Evolutionary conservation across 2,888 invertebrate genomes (phyloP).

Genomic region (Agriotes lineatus): DNA sequence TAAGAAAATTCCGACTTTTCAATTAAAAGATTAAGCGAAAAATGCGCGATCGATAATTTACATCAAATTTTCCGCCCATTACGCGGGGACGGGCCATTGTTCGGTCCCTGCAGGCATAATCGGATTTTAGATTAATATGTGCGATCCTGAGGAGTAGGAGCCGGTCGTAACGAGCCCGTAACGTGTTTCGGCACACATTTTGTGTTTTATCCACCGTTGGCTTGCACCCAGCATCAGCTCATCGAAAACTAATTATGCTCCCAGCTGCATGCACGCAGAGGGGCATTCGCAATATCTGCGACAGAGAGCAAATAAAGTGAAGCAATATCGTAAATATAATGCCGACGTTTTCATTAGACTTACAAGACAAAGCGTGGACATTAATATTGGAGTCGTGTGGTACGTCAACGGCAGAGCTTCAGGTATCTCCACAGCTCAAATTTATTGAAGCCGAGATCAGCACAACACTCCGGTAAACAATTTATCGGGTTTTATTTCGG

Average conservation of each 20-base stretch:
- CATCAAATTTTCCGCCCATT: slow-evolving; percentile 27
- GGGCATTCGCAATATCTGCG: slow-evolving; percentile 32
- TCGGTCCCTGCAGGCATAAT: slow-evolving; percentile 33
- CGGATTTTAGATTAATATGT: slow-evolving; percentile 41
- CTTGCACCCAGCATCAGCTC: slow-evolving; percentile 41
- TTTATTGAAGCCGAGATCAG: slow-evolving; percentile 49
- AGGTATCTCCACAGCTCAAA: slow-evolving; percentile 46
- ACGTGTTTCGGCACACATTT: slow-evolving; percentile 29
- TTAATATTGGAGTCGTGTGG: slow-evolving; percentile 44
- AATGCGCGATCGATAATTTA: slow-evolving; percentile 33
- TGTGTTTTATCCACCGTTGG: slow-evolving; percentile 31
- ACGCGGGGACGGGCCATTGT: slow-evolving; percentile 13
- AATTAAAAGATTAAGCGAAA: slow-evolving; percentile 36
- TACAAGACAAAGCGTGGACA: slow-evolving; percentile 44
- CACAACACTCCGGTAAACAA: slow-evolving; percentile 49
- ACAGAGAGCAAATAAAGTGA: slow-evolving; percentile 44
- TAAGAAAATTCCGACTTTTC: slow-evolving; percentile 29
- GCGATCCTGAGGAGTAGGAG: slow-evolving; percentile 23
- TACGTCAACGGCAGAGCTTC: slow-evolving; percentile 44
- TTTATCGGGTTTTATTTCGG: slow-evolving; percentile 44
- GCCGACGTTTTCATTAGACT: slow-evolving; percentile 42
- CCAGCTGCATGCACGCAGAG: slow-evolving; percentile 35
- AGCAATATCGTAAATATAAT: slow-evolving; percentile 44
- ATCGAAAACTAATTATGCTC: slow-evolving; percentile 46
- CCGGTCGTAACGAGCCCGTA: slow-evolving; percentile 28